A percentile compares a stretch with the other conserved stretches of the same genome.
These are phyloP conservation scores for Tetheella fluctuosa DNA, from an alignment of 2,888 invertebrate genomes.

Conservation along the genomic window DNA sequence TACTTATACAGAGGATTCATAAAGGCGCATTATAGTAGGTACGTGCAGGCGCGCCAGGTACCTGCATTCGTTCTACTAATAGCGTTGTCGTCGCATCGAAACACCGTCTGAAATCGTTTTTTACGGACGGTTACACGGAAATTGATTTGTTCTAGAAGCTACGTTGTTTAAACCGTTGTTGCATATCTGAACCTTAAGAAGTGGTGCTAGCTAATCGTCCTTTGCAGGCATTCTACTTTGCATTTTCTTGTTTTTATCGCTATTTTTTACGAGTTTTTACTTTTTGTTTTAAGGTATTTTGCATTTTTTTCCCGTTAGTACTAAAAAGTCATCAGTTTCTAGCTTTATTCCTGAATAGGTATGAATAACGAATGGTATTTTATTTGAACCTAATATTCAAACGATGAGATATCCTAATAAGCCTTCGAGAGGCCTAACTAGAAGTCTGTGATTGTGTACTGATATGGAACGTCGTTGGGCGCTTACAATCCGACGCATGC, in stretches of 20 bases:
- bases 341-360: too few species aligned
- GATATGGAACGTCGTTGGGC: conserved; percentile 41
- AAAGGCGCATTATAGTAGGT: neutral
- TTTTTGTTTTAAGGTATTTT: too few species aligned
- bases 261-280: too few species aligned
- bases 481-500: conserved; percentile 45
- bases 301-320: too few species aligned
- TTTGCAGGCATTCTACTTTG: neutral
- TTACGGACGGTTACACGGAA: conserved; percentile 17
- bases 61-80: conserved; percentile 12
- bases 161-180: conserved; percentile 12
- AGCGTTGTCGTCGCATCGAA: conserved; percentile 9
- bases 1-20: conserved; percentile 2
- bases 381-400: conserved; percentile 19
- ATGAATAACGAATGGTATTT: too few species aligned
- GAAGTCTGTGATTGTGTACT: conserved; percentile 42
- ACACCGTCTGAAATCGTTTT: conserved; percentile 11
- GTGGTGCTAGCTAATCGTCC: conserved; percentile 3
- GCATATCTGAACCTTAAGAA: conserved; percentile 15
- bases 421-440: conserved; percentile 41
- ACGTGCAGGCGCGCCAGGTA: neutral
- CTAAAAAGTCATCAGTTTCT: too few species aligned
- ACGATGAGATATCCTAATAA: conserved; percentile 49
- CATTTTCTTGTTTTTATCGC: neutral
- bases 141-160: conserved; percentile 21